Base-by-base conservation (phyloP, 2,797 vertebrate species). In the Catostomus latipinnis region DNA sequence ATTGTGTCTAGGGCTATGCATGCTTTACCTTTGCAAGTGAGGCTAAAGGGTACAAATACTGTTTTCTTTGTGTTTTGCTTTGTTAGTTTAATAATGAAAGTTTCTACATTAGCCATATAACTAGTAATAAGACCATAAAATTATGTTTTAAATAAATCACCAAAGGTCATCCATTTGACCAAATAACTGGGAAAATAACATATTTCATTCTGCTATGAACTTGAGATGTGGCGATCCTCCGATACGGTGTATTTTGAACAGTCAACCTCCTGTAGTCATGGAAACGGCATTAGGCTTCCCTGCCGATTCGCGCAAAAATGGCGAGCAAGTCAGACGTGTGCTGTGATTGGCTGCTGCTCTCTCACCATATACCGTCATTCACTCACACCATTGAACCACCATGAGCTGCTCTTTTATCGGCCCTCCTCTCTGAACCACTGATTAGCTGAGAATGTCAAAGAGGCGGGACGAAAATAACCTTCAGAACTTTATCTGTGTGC, bases 311-410 rank as follows among this genome's bases (percentile, higher is more conserved):
- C 74, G 74, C 79, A 43, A 63, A 54, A 67, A 72, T 46, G 50
- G 77, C 49, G 58, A 78, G 76, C 4, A 8, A 63, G 54, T 68
- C 65, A 60, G 65, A 43, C 65, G 65, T 58, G 8, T 8, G 46
- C 81, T 80, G 79, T 82, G 72, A 78, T 82, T 76, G 81, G 93
- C 76, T 82, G 2, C 0, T 18, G 71, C 68, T 92, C 93, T 95
- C 95, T 96, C 96, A 93, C 97, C 96, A 97, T 93, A 92, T 71
- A 63, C 93, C 95, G 95, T 96, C 93, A 96, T 88, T 90, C 92
- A 84, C 87, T 94, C 92, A 91, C 92, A 81, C 93, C 89, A 97
- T 96, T 94, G 93, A 94, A 81, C 84, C 48, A 87, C 69, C 63
- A 54, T 18, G 45, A 12, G 62, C 8, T 69, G 76, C 62, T 60